Percentiles rank a stretch among this genome's conserved stretches.
Conservation (phyloP, 35 echinoderm and acorn worm species). For the Hemicentrotus pulcherrimus region DNA sequence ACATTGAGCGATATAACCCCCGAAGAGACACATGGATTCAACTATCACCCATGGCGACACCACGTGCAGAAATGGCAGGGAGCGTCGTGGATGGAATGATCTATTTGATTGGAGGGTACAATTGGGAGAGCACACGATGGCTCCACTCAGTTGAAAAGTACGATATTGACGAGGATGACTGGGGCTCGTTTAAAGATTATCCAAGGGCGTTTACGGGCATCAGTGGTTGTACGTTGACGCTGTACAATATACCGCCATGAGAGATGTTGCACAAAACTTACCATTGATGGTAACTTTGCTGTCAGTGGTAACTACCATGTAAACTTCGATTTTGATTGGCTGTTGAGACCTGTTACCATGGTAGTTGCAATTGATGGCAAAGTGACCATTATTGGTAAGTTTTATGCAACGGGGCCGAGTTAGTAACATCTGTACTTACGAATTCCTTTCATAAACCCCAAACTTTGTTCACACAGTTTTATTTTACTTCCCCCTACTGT, state of each 20-base stretch:
- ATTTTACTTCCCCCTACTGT: background rate
- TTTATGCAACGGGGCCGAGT: too few species aligned
- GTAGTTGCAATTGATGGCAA: too few species aligned
- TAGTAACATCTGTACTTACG: too few species aligned
- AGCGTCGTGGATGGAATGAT: conserved; percentile 72
- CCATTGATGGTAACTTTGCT: too few species aligned
- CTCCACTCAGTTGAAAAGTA: conserved; percentile 82
- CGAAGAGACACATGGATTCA: conserved; percentile 73
- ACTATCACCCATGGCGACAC: conserved; percentile 60
- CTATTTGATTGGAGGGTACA: conserved; percentile 89
- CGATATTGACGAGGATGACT: conserved; percentile 67
- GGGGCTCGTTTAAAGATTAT: conserved; percentile 61
- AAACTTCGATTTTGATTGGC: too few species aligned
- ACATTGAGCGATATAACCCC: conserved; percentile 80
- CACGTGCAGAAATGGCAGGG: conserved; percentile 78
- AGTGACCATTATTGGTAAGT: too few species aligned
- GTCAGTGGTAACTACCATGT: too few species aligned
- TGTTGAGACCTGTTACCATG: too few species aligned
- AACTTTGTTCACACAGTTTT: background rate
- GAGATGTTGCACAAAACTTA: background rate
- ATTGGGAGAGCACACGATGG: conserved; percentile 87
- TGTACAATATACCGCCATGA: conserved; percentile 69
- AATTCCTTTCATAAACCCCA: background rate
- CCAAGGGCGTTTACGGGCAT: conserved; percentile 85
- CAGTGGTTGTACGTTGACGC: conserved; percentile 76